Evolutionary conservation across 2,113 vertebrate species (phyloP).

Genomic region (Grus americana): DNA sequence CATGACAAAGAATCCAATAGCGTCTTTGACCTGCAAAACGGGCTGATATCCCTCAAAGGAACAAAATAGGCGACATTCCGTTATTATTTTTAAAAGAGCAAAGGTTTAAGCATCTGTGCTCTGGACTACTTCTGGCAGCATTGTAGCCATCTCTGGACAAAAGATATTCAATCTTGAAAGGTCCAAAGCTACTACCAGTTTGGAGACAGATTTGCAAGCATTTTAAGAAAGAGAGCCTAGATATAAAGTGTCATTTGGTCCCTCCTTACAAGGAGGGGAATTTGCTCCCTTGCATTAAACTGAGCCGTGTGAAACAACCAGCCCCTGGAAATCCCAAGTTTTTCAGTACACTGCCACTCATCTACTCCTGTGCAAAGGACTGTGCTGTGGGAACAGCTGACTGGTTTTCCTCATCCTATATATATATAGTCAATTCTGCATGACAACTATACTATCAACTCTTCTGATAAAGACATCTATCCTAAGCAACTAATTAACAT

Average conservation of each 20-base stretch:
- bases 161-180: not conserved
- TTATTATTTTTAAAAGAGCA: not conserved
- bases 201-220: not conserved
- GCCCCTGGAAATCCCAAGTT: not conserved
- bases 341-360: accelerated
- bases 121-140: not conserved
- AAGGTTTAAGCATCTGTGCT: not conserved
- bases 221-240: not conserved
- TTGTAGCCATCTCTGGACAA: not conserved
- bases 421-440: not conserved
- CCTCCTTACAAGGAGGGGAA: not conserved
- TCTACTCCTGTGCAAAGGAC: not conserved
- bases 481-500: not conserved
- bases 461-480: not conserved
- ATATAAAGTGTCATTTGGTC: not conserved
- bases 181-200: not conserved
- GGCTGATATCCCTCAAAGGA: not conserved
- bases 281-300: not conserved
- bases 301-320: not conserved
- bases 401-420: not conserved
- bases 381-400: not conserved
- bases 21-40: not conserved
- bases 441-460: not conserved
- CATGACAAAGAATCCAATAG: not conserved
- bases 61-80: not conserved